phyloP scores from a whole-genome alignment of 2,797 vertebrate genomes.

The Jordanella pulchra region DNA sequence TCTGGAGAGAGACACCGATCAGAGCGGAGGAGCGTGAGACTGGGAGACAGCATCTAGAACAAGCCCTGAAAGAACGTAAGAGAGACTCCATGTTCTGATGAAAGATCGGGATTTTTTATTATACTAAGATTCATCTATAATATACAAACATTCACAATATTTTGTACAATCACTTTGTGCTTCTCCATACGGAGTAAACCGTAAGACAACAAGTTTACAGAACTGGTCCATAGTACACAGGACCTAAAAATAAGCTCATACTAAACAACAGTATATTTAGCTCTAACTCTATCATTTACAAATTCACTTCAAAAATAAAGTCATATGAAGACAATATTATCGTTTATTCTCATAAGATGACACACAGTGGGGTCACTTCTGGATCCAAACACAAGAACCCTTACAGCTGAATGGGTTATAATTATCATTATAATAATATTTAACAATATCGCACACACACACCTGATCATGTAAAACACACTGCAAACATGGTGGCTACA shows the following conservation, averaged over 20 bases:
- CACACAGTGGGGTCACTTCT: conserved; percentile 35
- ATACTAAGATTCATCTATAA: conserved; percentile 82
- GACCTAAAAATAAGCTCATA: conserved; percentile 79
- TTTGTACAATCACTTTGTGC: conserved; percentile 82
- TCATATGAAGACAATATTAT: conserved; percentile 72
- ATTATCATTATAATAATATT: conserved; percentile 55
- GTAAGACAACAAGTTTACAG: conserved; percentile 76
- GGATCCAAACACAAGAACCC: conserved; percentile 59
- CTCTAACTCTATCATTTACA: conserved; percentile 77
- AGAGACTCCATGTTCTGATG: conserved; percentile 15
- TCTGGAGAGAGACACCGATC: background rate
- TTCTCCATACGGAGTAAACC: conserved; percentile 70
- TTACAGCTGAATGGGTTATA: conserved; percentile 68
- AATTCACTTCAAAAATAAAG: conserved; percentile 75
- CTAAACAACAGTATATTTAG: conserved; percentile 62
- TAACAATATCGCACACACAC: conserved; percentile 40
- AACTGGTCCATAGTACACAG: conserved; percentile 68
- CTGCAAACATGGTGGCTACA: conserved; percentile 61
- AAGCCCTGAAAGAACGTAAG: background rate
- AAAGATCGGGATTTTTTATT: conserved; percentile 75
- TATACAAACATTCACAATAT: conserved; percentile 82
- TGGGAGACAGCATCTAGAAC: background rate
- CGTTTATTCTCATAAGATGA: conserved; percentile 55
- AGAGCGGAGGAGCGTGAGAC: no score
- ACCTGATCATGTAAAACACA: conserved; percentile 56